Evolutionary conservation across 2,888 invertebrate genomes (phyloP).

Genomic region (Rotaria macrura): DNA sequence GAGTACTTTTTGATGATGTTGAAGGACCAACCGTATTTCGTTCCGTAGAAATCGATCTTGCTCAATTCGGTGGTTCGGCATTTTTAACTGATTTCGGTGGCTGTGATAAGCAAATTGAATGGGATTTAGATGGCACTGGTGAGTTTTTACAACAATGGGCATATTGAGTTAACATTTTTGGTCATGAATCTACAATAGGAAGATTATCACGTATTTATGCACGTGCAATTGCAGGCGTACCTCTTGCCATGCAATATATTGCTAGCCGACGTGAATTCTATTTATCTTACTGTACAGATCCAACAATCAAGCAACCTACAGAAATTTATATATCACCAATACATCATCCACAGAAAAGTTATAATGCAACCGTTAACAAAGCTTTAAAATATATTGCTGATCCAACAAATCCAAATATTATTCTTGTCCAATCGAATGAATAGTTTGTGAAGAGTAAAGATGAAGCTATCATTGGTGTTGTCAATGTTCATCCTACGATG

Average conservation of each 20-base stretch:
- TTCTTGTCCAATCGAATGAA: neutral
- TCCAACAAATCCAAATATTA: slow-evolving; percentile 19
- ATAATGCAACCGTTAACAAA: slow-evolving; percentile 27
- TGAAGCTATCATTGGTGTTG: neutral
- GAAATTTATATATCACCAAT: slow-evolving; percentile 38
- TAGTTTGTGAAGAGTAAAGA: neutral
- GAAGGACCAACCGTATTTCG: slow-evolving; percentile 36
- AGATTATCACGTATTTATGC: slow-evolving; percentile 38
- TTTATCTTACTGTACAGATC: slow-evolving; percentile 35
- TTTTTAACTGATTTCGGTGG: slow-evolving; percentile 42
- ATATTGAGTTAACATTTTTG: slow-evolving; percentile 41
- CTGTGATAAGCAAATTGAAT: slow-evolving; percentile 38
- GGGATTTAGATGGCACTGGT: slow-evolving; percentile 38
- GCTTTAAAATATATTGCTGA: slow-evolving; percentile 25
- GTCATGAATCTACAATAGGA: slow-evolving; percentile 34
- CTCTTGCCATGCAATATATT: slow-evolving; percentile 36
- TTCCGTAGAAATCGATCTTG: slow-evolving; percentile 35
- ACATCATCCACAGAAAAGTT: slow-evolving; percentile 36
- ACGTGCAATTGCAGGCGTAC: slow-evolving; percentile 38
- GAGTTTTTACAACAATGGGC: slow-evolving; percentile 39
- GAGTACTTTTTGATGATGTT: slow-evolving; percentile 37
- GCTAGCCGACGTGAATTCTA: slow-evolving; percentile 33
- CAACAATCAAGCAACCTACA: slow-evolving; percentile 36
- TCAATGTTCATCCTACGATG: neutral
- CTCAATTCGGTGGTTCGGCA: slow-evolving; percentile 35